phyloP scores from a whole-genome alignment of 2,113 vertebrate genomes.

The Hypanus sabinus region DNA sequence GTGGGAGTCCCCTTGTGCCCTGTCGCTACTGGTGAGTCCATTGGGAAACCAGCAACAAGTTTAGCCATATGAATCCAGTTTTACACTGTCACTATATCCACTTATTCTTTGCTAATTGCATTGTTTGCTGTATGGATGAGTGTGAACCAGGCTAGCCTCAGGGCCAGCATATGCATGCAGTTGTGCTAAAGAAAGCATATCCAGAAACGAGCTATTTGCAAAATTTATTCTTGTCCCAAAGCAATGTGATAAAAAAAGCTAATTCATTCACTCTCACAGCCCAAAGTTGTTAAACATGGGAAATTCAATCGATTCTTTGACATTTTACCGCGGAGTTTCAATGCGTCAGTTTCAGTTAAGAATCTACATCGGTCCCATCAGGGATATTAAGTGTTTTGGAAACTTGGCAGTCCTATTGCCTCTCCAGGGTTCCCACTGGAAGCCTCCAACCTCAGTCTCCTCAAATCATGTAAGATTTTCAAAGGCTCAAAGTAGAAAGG shows the following conservation, averaged over 20 bases:
- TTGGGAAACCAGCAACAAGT: background rate
- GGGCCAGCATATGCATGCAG: conserved; percentile 15
- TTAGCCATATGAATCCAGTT: background rate
- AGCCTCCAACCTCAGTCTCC: background rate
- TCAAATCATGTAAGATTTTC: background rate
- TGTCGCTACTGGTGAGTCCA: background rate
- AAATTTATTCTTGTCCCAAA: background rate
- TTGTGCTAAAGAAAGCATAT: background rate
- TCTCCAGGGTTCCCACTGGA: background rate
- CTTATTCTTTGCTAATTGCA: background rate
- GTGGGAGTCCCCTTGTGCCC: background rate
- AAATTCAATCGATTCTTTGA: conserved; percentile 17
- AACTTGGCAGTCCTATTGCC: background rate
- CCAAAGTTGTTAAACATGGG: background rate
- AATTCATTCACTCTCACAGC: background rate
- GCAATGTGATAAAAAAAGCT: background rate
- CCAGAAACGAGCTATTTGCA: background rate
- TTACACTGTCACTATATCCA: background rate
- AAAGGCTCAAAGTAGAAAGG: background rate
- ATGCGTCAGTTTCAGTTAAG: background rate
- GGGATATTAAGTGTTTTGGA: background rate
- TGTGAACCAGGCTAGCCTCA: background rate
- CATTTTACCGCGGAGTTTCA: background rate
- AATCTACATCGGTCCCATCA: background rate
- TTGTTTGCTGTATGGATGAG: background rate